Base-by-base conservation (phyloP, 2,797 vertebrate genomes). In the Pseudopleuronectes americanus region DNA sequence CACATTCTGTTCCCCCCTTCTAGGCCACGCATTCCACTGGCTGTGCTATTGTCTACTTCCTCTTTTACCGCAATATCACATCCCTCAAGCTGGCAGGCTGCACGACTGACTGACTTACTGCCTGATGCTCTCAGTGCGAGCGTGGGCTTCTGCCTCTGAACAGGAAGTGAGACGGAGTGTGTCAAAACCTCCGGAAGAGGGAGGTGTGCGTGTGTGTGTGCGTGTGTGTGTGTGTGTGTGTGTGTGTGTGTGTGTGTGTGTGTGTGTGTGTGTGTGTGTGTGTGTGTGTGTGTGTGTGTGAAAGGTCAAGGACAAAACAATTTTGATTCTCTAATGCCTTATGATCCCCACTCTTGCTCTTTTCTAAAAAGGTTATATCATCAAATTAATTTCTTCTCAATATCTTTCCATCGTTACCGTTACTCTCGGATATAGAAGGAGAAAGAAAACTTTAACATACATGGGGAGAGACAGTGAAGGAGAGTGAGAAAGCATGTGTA, bases 41-140 rank as follows among this genome's bases (percentile, higher is more conserved):
- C 85, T 82, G 68, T 59, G 79, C 87, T 74, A 76, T 87, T 83
- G 88, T 88, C 79, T 77, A 55, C 83, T 84, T 90, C 88, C 86
- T 81, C 64, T 72, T 83, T 65, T 56, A 68, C 83, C 24, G 71
- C 85, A 84, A 81, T 72, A 80, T 88, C 80, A 81, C 84, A 83
- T 77, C 80, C 70, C 41, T 68, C 52, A 60, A 57, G 51, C 74
- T 79, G 71, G 13, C 68, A 74, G 70, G 41, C 41, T 78, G 78
- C 67, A 52, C 6, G 54, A 64, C 77, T 63, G 53, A 41, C 66
- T 43, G 67, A 16, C 65, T 56, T 57, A 16, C 76, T 62, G 36
- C 57, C 64, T 64, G 60, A 43, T 47, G 81, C n/a, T 43, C 16
- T 55, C 1, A 0, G 1, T 22, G 21, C 17, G 10, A 31, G 24